Evolutionary conservation across 1,140 invertebrate genomes (phyloP).

Genomic region (Caenorhabditis briggsae): DNA sequence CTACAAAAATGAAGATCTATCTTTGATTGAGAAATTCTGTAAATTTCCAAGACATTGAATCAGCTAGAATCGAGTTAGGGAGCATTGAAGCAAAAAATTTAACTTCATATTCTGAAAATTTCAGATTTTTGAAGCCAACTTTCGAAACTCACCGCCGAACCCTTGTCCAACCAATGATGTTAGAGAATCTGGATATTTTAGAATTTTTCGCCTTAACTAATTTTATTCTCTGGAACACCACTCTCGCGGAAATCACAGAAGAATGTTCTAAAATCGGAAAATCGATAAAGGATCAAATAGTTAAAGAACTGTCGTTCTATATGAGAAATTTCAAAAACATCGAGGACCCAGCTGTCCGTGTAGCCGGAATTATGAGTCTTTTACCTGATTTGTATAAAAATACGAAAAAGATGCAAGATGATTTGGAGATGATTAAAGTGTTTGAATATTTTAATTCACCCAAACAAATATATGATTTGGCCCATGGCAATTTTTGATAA

Average conservation of each 20-base stretch:
- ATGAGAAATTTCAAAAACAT: conserved; percentile 51
- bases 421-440: conserved; percentile 55
- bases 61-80: no score
- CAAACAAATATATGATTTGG: conserved; percentile 50
- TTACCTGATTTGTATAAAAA: conserved; percentile 39
- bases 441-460: conserved; percentile 20
- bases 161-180: neutral
- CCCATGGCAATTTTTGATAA: conserved; percentile 34
- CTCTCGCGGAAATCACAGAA: neutral
- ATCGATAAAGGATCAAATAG: neutral
- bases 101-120: neutral
- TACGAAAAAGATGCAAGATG: conserved; percentile 41
- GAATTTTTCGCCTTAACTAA: conserved; percentile 1
- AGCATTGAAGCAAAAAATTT: neutral
- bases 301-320: conserved; percentile 46
- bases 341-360: conserved; percentile 5
- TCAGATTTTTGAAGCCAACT: neutral
- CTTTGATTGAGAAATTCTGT: neutral
- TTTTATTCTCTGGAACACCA: neutral
- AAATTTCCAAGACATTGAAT: no score
- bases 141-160: neutral
- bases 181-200: neutral
- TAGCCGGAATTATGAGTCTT: conserved; percentile 32
- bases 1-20: no score
- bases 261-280: neutral